Evolutionary conservation across 2,797 vertebrate genomes (phyloP).

Genomic region (Falco rusticolus): DNA sequence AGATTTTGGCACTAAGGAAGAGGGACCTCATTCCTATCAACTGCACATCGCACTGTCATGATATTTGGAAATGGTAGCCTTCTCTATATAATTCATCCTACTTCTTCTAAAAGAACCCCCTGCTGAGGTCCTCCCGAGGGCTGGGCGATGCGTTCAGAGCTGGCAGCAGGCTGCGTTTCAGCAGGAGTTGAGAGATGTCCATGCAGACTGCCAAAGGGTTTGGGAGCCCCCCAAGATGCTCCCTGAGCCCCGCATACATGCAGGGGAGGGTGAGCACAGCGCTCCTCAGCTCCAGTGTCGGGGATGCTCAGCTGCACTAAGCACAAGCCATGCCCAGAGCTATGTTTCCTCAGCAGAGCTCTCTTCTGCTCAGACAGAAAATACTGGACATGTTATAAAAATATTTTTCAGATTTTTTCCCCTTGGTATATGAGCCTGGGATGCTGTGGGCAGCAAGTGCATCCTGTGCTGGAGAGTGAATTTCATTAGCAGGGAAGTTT

Average conservation of each 20-base stretch:
- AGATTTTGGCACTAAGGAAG: background rate
- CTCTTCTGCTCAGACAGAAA: background rate
- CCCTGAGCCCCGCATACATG: too few relatives aligned
- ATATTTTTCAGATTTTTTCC: background rate
- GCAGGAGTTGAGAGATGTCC: background rate
- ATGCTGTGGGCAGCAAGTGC: background rate
- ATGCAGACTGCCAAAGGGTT: fast-evolving
- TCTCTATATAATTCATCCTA: background rate
- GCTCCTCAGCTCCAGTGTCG: fast-evolving
- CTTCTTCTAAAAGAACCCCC: background rate
- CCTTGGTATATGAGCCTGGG: background rate
- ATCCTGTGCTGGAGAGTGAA: background rate
- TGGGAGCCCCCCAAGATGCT: background rate
- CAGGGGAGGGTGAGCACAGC: background rate
- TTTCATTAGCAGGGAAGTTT: background rate
- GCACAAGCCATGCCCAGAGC: background rate
- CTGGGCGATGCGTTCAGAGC: background rate
- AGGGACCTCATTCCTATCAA: background rate
- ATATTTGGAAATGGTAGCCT: background rate
- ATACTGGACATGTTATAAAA: background rate
- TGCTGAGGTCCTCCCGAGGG: background rate
- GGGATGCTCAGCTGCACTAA: fast-evolving
- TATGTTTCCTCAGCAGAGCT: background rate
- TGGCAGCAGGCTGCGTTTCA: fast-evolving
- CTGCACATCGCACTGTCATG: background rate